These are phyloP conservation scores for Cantharis flavilabris DNA, from an alignment of 2,888 invertebrate species.

Conservation along the genomic window DNA sequence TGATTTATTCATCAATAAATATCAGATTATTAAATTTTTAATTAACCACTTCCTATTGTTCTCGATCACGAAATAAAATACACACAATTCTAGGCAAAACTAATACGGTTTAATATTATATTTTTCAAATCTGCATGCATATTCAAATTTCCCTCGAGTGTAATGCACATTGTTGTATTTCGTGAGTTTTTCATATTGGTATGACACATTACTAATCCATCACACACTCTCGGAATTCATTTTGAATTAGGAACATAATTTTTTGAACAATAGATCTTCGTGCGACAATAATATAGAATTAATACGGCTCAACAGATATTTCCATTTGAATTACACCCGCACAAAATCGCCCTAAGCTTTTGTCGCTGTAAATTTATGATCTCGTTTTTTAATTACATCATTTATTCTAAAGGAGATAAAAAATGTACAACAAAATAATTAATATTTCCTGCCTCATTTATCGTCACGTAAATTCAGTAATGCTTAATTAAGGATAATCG, in stretches of 20 bases:
- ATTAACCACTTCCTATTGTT: not conserved
- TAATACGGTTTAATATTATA: not conserved
- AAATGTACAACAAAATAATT: slow-evolving; percentile 16
- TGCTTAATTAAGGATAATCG: not conserved
- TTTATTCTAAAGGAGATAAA: slow-evolving; percentile 11
- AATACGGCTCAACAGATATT: slow-evolving; percentile 20
- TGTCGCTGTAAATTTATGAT: slow-evolving; percentile 16
- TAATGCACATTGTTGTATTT: not conserved
- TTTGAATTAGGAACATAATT: slow-evolving; percentile 12
- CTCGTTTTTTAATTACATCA: slow-evolving; percentile 22
- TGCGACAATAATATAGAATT: slow-evolving; percentile 24
- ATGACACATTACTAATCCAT: slow-evolving; percentile 13
- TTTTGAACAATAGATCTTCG: slow-evolving; percentile 24
- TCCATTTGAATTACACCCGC: slow-evolving; percentile 18
- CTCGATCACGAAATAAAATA: not conserved
- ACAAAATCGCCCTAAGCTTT: slow-evolving; percentile 17
- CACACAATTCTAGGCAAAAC: not conserved
- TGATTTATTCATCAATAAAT: not conserved
- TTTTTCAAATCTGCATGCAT: not conserved
- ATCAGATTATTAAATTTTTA: not conserved
- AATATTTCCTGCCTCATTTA: not conserved
- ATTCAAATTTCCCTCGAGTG: not conserved
- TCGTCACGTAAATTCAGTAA: not conserved
- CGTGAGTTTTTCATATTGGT: not conserved
- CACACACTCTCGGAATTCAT: slow-evolving; percentile 15